Percentiles rank a stretch among this genome's conserved stretches.
Conservation (phyloP, 2,888 invertebrate genomes). For the Pherbina coryleti region DNA sequence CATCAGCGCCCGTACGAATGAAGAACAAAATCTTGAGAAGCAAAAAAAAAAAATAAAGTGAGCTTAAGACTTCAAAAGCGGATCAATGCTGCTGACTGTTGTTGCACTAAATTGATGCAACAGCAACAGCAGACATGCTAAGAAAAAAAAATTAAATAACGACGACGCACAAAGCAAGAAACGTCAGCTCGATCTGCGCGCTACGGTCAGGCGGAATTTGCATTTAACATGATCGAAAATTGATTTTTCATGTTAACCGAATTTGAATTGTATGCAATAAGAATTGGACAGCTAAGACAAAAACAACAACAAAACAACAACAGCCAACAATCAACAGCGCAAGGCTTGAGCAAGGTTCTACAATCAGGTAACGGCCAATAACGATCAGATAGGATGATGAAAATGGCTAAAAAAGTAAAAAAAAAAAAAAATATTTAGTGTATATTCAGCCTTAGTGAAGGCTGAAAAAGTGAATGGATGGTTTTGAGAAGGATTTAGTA, state of each 20-base stretch:
- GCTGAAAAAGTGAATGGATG: neutral
- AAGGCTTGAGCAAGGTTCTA: neutral
- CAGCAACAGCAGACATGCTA: neutral
- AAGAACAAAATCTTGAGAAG: neutral
- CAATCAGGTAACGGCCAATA: constrained; percentile 2
- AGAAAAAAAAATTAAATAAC: neutral
- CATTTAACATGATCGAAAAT: constrained; percentile 57
- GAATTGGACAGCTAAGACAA: constrained; percentile 19
- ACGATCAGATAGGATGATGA: neutral
- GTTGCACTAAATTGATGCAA: constrained; percentile 19
- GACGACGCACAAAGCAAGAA: constrained; percentile 8
- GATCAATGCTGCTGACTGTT: constrained; percentile 4
- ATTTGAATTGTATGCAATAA: constrained; percentile 43
- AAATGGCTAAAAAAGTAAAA: neutral
- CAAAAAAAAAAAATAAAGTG: neutral
- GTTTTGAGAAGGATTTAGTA: too few species aligned
- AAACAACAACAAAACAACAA: constrained; percentile 7
- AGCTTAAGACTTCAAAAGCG: constrained; percentile 14
- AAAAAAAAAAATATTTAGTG: neutral
- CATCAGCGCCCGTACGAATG: too few species aligned
- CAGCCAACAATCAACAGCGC: neutral
- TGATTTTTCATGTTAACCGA: constrained; percentile 56
- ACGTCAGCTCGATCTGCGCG: neutral
- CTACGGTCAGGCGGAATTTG: constrained; percentile 48
- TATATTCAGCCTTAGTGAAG: neutral